These are phyloP conservation scores for Protodeltote pygarga DNA, from an alignment of 2,888 invertebrate species.

Conservation along the genomic window DNA sequence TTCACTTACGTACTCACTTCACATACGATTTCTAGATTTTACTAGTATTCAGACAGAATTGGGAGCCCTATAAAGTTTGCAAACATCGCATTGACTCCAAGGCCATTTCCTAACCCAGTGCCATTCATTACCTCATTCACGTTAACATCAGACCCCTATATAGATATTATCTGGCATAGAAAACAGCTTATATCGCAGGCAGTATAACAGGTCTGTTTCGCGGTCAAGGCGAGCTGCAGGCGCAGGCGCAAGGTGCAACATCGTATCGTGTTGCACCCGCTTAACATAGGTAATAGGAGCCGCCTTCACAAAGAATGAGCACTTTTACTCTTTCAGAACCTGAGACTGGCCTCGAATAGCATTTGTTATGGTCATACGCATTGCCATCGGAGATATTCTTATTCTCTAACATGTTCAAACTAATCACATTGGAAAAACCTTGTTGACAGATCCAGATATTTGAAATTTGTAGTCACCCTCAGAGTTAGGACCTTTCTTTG, in stretches of 20 bases:
- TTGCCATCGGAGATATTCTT: background rate
- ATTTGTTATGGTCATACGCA: background rate
- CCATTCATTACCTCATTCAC: constrained; percentile 20
- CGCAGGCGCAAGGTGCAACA: constrained; percentile 50
- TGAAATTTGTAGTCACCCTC: too few species aligned
- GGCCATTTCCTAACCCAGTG: constrained; percentile 9
- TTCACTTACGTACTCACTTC: too few species aligned
- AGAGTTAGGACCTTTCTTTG: too few species aligned
- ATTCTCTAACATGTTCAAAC: too few species aligned
- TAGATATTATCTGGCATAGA: constrained; percentile 22
- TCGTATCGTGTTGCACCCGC: constrained; percentile 56
- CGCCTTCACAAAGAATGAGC: constrained; percentile 19
- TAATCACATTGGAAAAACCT: too few species aligned
- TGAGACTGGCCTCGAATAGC: constrained; percentile 7
- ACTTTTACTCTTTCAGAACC: constrained; percentile 23
- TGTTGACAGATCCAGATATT: too few species aligned
- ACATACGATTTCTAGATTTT: too few species aligned
- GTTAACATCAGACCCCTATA: constrained; percentile 21
- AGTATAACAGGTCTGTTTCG: constrained; percentile 54
- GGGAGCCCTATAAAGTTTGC: too few species aligned
- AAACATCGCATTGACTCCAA: background rate
- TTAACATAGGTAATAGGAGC: constrained; percentile 30
- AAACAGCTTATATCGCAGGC: constrained; percentile 23
- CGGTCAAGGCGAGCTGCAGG: constrained; percentile 70
- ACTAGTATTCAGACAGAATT: too few species aligned